A percentile compares a stretch with the other conserved stretches of the same genome.
Evolutionary conservation across 2,888 invertebrate genomes (phyloP).

Genomic region (Lampropteryx suffumata): DNA sequence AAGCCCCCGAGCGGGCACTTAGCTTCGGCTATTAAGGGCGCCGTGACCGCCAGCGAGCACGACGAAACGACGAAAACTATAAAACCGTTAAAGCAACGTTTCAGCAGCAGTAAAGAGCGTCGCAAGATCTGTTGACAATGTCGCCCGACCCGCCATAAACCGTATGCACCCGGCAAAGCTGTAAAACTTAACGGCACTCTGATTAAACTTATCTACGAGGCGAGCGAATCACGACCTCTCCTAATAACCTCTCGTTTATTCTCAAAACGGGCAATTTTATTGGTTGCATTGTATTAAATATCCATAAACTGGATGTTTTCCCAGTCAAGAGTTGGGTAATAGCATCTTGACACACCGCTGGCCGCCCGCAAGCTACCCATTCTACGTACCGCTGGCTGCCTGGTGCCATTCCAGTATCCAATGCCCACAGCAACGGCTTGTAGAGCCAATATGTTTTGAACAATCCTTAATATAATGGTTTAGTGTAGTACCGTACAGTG

Average conservation of each 20-base stretch:
- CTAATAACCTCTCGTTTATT: slow-evolving; percentile 61
- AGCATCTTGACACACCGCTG: slow-evolving; percentile 55
- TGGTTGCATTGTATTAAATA: slow-evolving; percentile 48
- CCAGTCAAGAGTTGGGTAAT: slow-evolving; percentile 46
- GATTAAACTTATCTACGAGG: slow-evolving; percentile 78
- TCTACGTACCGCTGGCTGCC: background rate
- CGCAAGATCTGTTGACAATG: slow-evolving; percentile 83
- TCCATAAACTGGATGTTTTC: slow-evolving; percentile 43
- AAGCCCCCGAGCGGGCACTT: slow-evolving; percentile 78
- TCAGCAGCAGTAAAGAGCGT: slow-evolving; percentile 81
- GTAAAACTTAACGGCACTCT: slow-evolving; percentile 80
- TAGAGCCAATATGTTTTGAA: slow-evolving; percentile 51
- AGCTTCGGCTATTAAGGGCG: slow-evolving; percentile 77
- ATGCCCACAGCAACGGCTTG: slow-evolving; percentile 41
- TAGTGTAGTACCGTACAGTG: slow-evolving; percentile 36
- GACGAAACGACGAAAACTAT: slow-evolving; percentile 80
- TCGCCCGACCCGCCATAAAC: slow-evolving; percentile 76
- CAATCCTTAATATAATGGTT: slow-evolving; percentile 45
- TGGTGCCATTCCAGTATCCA: background rate
- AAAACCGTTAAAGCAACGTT: slow-evolving; percentile 83
- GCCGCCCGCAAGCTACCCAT: background rate
- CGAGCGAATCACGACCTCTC: slow-evolving; percentile 66
- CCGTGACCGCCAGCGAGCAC: slow-evolving; percentile 77
- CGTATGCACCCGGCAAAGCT: slow-evolving; percentile 77
- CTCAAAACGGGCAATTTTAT: slow-evolving; percentile 46